A percentile compares a stretch with the other conserved stretches of the same genome.
These are phyloP conservation scores for Solea solea DNA, from an alignment of 2,113 vertebrate genomes.

Conservation along the genomic window DNA sequence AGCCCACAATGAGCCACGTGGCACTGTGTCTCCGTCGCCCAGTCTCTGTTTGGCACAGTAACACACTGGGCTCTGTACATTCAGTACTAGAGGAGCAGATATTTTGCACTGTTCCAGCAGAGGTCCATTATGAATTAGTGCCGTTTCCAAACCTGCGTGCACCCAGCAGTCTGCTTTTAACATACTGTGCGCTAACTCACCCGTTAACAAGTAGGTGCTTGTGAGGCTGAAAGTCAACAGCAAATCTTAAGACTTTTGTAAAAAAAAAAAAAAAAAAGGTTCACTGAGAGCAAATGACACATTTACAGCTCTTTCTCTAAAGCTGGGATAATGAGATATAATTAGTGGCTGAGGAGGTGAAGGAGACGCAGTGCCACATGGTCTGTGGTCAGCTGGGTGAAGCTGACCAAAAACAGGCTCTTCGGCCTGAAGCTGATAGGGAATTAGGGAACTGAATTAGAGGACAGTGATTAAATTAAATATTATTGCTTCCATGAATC, in stretches of 20 bases:
- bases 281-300: slow-evolving; percentile 11
- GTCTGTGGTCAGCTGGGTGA: slow-evolving; percentile 43
- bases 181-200: background rate
- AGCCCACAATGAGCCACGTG: slow-evolving; percentile 47
- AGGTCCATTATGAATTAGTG: background rate
- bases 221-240: background rate
- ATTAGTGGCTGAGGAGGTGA: slow-evolving; percentile 36
- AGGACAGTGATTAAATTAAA: background rate
- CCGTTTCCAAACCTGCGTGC: background rate
- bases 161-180: background rate
- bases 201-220: background rate
- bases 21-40: slow-evolving; percentile 12
- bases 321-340: slow-evolving; percentile 6
- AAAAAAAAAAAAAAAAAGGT: background rate
- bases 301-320: slow-evolving; percentile 21
- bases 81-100: background rate
- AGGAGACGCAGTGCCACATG: slow-evolving; percentile 41
- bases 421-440: background rate
- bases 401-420: background rate
- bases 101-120: background rate
- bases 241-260: background rate
- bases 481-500: background rate
- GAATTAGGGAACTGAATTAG: background rate
- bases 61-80: background rate
- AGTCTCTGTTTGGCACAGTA: background rate